A percentile compares a stretch with the other conserved stretches of the same genome.
Evolutionary conservation across 2,113 vertebrate species (phyloP).

Genomic region (Lutjanus erythropterus): DNA sequence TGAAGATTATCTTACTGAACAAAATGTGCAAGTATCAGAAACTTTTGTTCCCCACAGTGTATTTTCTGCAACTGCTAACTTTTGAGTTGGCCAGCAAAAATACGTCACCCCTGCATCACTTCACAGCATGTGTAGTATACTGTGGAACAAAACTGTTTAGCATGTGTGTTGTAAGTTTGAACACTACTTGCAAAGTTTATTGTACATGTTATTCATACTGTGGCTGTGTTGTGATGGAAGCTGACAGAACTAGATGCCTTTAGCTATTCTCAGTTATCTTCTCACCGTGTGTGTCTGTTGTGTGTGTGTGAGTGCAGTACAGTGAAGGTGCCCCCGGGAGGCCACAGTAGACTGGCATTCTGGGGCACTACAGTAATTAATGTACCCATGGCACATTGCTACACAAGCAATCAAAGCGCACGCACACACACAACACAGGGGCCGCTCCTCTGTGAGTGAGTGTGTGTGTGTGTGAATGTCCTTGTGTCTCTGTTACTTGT

Average conservation of each 20-base stretch:
- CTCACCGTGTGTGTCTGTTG: slow-evolving; percentile 2
- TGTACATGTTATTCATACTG: background rate
- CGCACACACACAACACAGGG: background rate
- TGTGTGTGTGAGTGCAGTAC: slow-evolving; percentile 26
- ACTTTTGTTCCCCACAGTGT: no score
- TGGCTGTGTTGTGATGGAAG: background rate
- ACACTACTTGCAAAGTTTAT: background rate
- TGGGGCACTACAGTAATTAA: slow-evolving; percentile 69
- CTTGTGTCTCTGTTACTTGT: slow-evolving; percentile 5
- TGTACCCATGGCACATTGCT: slow-evolving; percentile 45
- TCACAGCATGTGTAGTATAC: background rate
- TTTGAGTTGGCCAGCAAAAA: no score
- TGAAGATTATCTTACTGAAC: no score
- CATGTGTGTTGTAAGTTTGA: background rate
- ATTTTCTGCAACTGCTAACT: no score
- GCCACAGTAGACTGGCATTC: slow-evolving; percentile 64
- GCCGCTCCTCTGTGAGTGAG: slow-evolving; percentile 15
- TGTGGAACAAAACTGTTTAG: background rate
- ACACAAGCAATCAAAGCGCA: slow-evolving; percentile 43
- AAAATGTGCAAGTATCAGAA: no score
- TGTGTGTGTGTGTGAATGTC: background rate
- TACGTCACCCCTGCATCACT: no score
- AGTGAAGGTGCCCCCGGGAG: slow-evolving; percentile 55
- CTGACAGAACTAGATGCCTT: background rate
- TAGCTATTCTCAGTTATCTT: slow-evolving; percentile 6